Evolutionary conservation across 2,888 invertebrate genomes (phyloP), one percentile per base, ranked within the genome.

Genomic region (Anthoptus insignis): DNA sequence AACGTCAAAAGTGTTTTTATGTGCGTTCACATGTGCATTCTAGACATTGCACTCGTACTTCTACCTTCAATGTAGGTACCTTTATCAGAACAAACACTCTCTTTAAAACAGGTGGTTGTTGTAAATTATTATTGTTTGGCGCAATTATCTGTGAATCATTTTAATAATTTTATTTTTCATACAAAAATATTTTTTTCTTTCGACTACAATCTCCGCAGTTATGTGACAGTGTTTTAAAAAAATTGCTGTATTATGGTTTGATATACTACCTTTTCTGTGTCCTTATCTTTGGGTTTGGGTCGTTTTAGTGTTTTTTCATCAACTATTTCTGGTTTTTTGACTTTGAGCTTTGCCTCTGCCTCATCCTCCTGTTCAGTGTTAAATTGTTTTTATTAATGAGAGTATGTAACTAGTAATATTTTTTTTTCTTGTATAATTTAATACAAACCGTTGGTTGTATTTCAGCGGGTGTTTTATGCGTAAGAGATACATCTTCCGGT

Each of bases 391-490:
- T 19, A 37, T 59, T 53, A 45, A 47, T 47, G 21, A 39, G 37
- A 32, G 34, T 49, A 11, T 16, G 24, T 0, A 45, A 64, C n/a
- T n/a, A n/a, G 42, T 45, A 21, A 21, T 3, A 22, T 39, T 16
- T 13, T 19, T 7, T 24, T 22, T 14, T 14, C 19, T 11, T 32
- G 21, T 27, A 8, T 37, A 42, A 49, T 49, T 53, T 21, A 67
- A 65, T 88, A 92, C 92, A 64, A 82, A 93, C 93, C 93, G 93
- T 92, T 22, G 86, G 92, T 72, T 79, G 87, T 60, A 83, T 90
- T 75, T 92, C 89, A 63, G 92, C 87, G 21, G 92, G 92, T 79
- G 91, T 92, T 86, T 90, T 93, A 76, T 93, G 93, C 82, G 91
- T 91, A 39, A 91, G 87, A 58, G 90, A 87, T 69, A 91, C 92